These are phyloP conservation scores for Coecobrya sp. DNA, from an alignment of 2,888 invertebrate genomes.

Conservation along the genomic window DNA sequence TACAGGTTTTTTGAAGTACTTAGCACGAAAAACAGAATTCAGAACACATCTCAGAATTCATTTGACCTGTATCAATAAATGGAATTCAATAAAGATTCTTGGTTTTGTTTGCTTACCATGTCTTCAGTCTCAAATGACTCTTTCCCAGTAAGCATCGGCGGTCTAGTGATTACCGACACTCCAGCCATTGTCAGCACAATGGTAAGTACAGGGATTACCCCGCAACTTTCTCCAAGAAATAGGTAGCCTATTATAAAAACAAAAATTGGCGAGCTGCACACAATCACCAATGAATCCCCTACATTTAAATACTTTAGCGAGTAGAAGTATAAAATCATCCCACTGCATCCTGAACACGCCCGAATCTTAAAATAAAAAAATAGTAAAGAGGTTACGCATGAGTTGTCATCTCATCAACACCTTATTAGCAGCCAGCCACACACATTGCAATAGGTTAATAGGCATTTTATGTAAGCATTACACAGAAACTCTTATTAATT, in stretches of 20 bases:
- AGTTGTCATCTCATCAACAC: not conserved
- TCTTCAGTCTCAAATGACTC: slow-evolving; percentile 72
- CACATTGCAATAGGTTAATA: no score
- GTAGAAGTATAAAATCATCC: slow-evolving; percentile 78
- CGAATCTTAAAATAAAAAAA: slow-evolving; percentile 53
- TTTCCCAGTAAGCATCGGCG: slow-evolving; percentile 78
- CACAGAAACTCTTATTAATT: no score
- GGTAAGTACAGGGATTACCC: slow-evolving; percentile 74
- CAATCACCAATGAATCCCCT: slow-evolving; percentile 79
- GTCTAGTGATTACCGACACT: slow-evolving; percentile 81
- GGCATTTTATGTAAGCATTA: no score
- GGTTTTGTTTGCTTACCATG: slow-evolving; percentile 69
- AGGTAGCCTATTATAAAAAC: slow-evolving; percentile 79
- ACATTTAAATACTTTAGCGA: slow-evolving; percentile 79
- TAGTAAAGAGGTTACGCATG: slow-evolving; percentile 13
- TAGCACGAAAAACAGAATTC: no score
- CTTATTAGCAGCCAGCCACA: no score
- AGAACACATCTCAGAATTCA: no score
- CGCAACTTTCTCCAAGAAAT: slow-evolving; percentile 80
- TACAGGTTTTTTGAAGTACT: no score
- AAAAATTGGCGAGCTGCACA: slow-evolving; percentile 81
- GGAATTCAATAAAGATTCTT: no score
- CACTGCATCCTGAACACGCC: slow-evolving; percentile 75
- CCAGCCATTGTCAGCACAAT: slow-evolving; percentile 76
- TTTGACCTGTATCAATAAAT: no score